Percentiles rank a stretch among this genome's conserved stretches.
Conservation (phyloP, 2,888 invertebrate genomes). For the Steinernema carpocapsae region DNA sequence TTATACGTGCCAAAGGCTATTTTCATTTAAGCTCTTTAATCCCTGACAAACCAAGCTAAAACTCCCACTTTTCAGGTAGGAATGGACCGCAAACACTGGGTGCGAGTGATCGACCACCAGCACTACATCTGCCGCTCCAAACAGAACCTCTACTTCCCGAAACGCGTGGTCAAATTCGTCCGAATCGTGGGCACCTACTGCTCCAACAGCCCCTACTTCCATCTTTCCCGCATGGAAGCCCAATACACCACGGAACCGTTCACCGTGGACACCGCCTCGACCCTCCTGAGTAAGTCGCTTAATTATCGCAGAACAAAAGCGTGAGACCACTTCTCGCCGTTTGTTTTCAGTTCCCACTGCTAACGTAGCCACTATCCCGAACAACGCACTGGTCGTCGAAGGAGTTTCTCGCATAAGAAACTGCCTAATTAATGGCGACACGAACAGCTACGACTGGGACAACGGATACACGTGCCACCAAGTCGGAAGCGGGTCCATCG, state of each 20-base stretch:
- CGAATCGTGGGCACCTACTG: constrained; percentile 83
- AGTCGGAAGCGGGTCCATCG: constrained; percentile 85
- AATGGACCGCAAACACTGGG: constrained; percentile 93
- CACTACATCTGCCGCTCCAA: constrained; percentile 91
- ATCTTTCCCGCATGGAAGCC: constrained; percentile 89
- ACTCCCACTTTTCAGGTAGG: constrained; percentile 45
- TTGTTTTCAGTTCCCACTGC: constrained; percentile 77
- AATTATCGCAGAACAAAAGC: neutral
- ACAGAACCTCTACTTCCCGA: constrained; percentile 91
- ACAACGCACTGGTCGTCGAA: constrained; percentile 90
- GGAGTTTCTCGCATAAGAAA: constrained; percentile 91
- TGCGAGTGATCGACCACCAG: constrained; percentile 88
- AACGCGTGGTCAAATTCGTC: constrained; percentile 81
- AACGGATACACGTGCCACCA: constrained; percentile 79
- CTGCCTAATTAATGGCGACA: constrained; percentile 92
- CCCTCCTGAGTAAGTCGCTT: constrained; percentile 74
- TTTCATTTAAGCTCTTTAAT: neutral
- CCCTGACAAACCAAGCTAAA: too few species aligned
- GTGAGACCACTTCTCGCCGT: neutral
- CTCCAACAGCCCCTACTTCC: constrained; percentile 86
- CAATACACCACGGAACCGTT: constrained; percentile 81
- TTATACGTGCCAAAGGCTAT: too few species aligned
- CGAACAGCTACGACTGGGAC: constrained; percentile 95
- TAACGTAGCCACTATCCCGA: constrained; percentile 89
- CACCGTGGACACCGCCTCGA: constrained; percentile 76